Percentiles rank a stretch among this genome's conserved stretches.
Evolutionary conservation across 2,797 vertebrate genomes (phyloP).

Genomic region (Epinephelus coioides): DNA sequence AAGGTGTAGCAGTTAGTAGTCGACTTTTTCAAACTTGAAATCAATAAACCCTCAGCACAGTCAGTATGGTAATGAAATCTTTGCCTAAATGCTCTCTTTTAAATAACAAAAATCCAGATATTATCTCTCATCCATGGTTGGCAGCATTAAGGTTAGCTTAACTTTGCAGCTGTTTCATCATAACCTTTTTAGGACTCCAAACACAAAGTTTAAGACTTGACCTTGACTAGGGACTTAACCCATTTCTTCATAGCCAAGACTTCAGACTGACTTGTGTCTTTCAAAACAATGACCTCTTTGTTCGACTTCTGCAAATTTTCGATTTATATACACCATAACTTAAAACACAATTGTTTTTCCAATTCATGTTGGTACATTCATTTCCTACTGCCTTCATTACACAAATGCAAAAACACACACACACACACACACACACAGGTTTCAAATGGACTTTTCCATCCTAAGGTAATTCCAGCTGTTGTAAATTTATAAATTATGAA

Average conservation of each 20-base stretch:
- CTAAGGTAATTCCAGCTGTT: slow-evolving; percentile 60
- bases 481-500: slow-evolving; percentile 46
- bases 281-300: background rate
- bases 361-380: background rate
- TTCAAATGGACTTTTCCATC: slow-evolving; percentile 61
- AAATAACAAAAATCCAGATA: background rate
- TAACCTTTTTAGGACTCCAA: background rate
- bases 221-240: background rate
- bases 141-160: background rate
- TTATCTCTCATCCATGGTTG: background rate
- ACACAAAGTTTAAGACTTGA: too few species aligned
- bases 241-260: too few species aligned
- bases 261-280: background rate
- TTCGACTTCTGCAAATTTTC: background rate
- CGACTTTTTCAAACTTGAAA: background rate
- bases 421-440: slow-evolving; percentile 10
- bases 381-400: background rate
- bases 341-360: background rate
- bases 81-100: background rate
- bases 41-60: background rate
- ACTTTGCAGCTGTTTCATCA: background rate
- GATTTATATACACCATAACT: background rate
- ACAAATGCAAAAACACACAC: slow-evolving; percentile 15
- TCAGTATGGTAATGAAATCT: background rate
- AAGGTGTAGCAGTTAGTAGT: background rate